Evolutionary conservation across 1,140 invertebrate genomes (phyloP), one percentile per base, ranked within the genome.

Genomic region (Saxidomus purpurata): DNA sequence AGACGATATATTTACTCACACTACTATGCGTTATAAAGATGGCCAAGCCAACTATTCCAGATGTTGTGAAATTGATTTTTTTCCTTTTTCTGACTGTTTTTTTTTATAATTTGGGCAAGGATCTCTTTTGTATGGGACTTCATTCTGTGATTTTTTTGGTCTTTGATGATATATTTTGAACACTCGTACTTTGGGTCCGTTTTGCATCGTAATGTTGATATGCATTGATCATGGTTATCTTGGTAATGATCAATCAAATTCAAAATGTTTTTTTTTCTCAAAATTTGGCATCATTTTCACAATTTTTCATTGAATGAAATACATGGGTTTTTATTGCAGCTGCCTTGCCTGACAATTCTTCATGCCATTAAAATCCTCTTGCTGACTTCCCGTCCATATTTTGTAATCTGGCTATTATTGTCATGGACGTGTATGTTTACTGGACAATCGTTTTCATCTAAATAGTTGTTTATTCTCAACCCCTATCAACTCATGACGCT

Each of bases 231-330:
- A n/a, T 71, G 67, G n/a, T 28, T 71, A 4, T 28, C 67, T 34
- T 3, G 11, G 67, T 71, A 71, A 6, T 71, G 11, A 3, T 71
- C 25, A 17, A 34, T 28, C 25, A 71, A 71, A 34, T 71, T 19
- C 25, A 71, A n/a, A 19, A 36, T 36, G 31, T 71, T 34, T 28
- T 71, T 34, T n/a, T n/a, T 4, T n/a, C 11, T 28, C 25, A 34
- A 71, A 36, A 4, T 71, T 40, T 15, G 9, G 31, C 6, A 36
- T 11, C 13, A 11, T 71, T 17, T n/a, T 71, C 9, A n/a, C 61
- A 67, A n/a, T 71, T 71, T 71, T 71, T 71, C n/a, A 71, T 28
- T 4, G 67, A 4, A 71, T 28, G 67, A n/a, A 71, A 71, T 71
- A n/a, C n/a, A n/a, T 34, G 67, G 4, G 67, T 71, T 71, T 71